Evolutionary conservation across 2,888 invertebrate species (phyloP).

Genomic region (Acanthoscelides obtectus): DNA sequence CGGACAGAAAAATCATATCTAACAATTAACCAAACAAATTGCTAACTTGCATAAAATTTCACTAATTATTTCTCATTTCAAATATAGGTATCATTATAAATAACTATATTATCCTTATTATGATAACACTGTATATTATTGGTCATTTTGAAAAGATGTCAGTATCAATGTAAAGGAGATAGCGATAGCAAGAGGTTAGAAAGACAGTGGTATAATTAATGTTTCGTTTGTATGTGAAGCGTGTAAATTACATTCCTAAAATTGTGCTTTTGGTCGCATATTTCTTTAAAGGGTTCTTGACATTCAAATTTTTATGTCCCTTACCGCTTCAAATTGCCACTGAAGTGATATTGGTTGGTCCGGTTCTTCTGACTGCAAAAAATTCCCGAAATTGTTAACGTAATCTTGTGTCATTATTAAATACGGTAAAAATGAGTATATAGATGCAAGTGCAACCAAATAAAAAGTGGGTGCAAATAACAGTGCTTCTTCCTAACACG

Average conservation of each 20-base stretch:
- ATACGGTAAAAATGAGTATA: slow-evolving; percentile 9
- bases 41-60: no score
- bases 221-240: background rate
- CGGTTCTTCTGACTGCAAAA: slow-evolving; percentile 25
- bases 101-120: no score
- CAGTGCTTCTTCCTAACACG: background rate
- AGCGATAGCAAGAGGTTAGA: background rate
- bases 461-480: background rate
- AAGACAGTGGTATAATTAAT: background rate
- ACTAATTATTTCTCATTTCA: no score
- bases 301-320: slow-evolving; percentile 19
- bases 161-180: background rate
- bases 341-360: slow-evolving; percentile 24
- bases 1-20: no score
- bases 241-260: slow-evolving; percentile 13
- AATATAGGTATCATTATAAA: no score
- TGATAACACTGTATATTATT: no score
- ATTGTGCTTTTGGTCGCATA: slow-evolving; percentile 15
- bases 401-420: slow-evolving; percentile 4
- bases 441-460: background rate
- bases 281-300: slow-evolving; percentile 14
- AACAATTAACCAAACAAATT: no score
- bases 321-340: slow-evolving; percentile 27
- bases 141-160: no score
- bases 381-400: background rate